Evolutionary conservation across 2,113 vertebrate genomes (phyloP).

Genomic region (Engystomops pustulosus): DNA sequence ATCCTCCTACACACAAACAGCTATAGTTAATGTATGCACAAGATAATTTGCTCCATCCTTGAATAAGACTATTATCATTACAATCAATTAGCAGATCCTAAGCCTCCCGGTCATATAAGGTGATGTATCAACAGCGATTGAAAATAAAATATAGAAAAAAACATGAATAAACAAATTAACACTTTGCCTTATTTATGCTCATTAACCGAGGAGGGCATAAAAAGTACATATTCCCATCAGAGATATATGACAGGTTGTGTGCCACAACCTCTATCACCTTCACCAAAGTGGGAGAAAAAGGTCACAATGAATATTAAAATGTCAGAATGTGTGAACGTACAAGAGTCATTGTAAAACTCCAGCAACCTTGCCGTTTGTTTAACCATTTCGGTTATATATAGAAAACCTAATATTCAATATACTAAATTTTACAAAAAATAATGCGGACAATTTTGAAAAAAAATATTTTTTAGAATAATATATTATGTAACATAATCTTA

Average conservation of each 20-base stretch:
- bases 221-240: constrained; percentile 31
- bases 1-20: not conserved
- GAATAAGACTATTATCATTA: not conserved
- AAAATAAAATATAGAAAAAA: not conserved
- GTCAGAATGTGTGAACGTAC: constrained; percentile 21
- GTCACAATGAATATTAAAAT: constrained; percentile 38
- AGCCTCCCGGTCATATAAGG: not conserved
- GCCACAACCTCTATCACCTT: constrained; percentile 36
- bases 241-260: constrained; percentile 25
- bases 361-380: not conserved
- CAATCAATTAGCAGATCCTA: constrained; percentile 6
- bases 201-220: not conserved
- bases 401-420: not conserved
- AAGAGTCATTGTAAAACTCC: constrained; percentile 4
- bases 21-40: not conserved
- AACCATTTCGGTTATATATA: no score
- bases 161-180: constrained; percentile 22
- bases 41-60: not conserved
- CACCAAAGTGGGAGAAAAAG: constrained; percentile 35
- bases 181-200: constrained; percentile 23
- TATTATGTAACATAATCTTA: no score
- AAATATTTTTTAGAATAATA: no score
- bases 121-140: not conserved
- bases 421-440: not conserved
- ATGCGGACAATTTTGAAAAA: no score